phyloP scores from a whole-genome alignment of 2,888 invertebrate species.

The Nemoura dubitans region DNA sequence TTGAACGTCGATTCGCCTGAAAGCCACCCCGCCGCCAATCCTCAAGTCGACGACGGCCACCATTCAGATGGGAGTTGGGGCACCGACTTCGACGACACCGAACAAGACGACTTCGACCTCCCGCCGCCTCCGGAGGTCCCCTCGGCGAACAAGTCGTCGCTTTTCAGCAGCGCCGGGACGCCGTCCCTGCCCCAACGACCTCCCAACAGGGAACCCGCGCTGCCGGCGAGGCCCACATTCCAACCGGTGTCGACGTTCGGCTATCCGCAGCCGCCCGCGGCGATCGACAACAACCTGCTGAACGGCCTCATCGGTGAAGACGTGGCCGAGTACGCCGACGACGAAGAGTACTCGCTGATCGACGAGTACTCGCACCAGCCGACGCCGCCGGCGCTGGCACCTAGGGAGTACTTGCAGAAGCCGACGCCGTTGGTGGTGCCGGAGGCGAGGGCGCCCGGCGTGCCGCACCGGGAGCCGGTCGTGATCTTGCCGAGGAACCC shows the following conservation, averaged over 20 bases:
- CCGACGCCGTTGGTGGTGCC: not conserved
- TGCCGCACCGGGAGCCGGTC: not conserved
- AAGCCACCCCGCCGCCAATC: not conserved
- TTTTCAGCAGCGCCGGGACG: not conserved
- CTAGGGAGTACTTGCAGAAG: not conserved
- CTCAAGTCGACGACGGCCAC: not conserved
- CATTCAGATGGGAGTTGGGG: constrained; percentile 57
- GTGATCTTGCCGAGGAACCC: not conserved
- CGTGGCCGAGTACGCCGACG: not conserved
- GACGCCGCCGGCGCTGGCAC: not conserved
- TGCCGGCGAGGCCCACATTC: not conserved
- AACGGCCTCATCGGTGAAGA: not conserved
- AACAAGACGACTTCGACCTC: not conserved
- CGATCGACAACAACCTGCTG: not conserved
- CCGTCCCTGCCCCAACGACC: not conserved
- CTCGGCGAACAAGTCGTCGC: not conserved
- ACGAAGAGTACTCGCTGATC: constrained; percentile 22
- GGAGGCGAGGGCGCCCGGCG: not conserved
- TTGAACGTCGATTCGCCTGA: not conserved
- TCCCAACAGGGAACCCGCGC: not conserved
- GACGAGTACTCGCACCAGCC: not conserved
- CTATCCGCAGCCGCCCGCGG: not conserved
- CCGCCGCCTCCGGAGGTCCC: not conserved
- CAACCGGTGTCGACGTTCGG: not conserved
- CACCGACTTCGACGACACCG: constrained; percentile 58